phyloP scores from a whole-genome alignment of 2,888 invertebrate genomes.

The Oligia strigilis region DNA sequence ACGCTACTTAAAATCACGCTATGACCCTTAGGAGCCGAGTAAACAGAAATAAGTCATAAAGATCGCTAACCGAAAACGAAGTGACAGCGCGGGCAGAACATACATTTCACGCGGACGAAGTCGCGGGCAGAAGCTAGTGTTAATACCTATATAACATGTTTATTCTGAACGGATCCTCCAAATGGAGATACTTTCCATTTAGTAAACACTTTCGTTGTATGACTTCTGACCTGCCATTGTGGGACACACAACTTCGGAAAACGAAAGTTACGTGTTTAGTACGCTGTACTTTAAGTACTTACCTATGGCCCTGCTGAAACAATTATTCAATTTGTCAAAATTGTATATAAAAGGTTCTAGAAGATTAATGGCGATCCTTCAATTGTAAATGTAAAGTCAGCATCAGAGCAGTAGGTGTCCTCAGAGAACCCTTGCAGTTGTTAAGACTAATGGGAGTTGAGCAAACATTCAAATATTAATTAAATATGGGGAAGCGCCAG shows the following conservation, averaged over 20 bases:
- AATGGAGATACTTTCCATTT: conserved; percentile 46
- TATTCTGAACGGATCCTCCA: conserved; percentile 1
- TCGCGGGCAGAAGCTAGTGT: background rate
- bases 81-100: background rate
- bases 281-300: no score
- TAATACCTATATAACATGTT: background rate
- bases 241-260: conserved; percentile 22
- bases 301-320: background rate
- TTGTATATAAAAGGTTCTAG: background rate
- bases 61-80: background rate
- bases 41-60: background rate
- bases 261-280: conserved; percentile 34
- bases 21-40: background rate
- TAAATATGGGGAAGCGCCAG: no score
- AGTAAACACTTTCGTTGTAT: conserved; percentile 32
- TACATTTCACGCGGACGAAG: background rate
- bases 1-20: background rate
- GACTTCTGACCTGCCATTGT: conserved; percentile 47
- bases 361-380: background rate
- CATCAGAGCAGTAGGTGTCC: no score
- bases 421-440: background rate
- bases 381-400: background rate
- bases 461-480: background rate
- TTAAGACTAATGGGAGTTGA: background rate
- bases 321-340: background rate